Evolutionary conservation across 2,113 vertebrate species (phyloP).

Genomic region (Sprattus sprattus): DNA sequence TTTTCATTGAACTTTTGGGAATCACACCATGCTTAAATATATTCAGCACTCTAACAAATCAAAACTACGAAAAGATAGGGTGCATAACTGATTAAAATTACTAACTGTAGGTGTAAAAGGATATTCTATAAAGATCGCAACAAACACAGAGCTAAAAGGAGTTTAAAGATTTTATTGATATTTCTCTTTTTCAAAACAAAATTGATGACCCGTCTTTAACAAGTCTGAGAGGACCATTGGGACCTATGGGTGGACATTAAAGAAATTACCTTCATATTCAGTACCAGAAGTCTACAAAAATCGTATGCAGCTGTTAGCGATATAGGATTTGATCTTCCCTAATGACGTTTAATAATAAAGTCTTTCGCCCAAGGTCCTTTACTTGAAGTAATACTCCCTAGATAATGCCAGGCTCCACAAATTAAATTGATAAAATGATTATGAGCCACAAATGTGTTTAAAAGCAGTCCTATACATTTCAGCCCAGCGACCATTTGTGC

Average conservation of each 20-base stretch:
- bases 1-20: background rate
- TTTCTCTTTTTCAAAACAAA: conserved; percentile 67
- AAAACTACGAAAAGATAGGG: background rate
- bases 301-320: conserved; percentile 26
- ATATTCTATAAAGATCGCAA: background rate
- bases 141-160: background rate
- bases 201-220: conserved; percentile 42
- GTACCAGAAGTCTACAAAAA: conserved; percentile 33
- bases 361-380: conserved; percentile 31
- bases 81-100: no score
- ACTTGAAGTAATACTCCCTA: conserved; percentile 31
- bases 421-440: conserved; percentile 49
- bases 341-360: conserved; percentile 41
- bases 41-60: background rate
- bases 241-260: conserved; percentile 30
- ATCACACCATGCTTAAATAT: background rate
- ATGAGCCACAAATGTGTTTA: conserved; percentile 58
- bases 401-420: conserved; percentile 27
- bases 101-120: no score
- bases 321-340: conserved; percentile 32
- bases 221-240: conserved; percentile 32
- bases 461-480: conserved; percentile 54
- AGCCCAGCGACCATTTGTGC: conserved; percentile 46
- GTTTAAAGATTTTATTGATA: background rate
- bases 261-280: conserved; percentile 37